Conservation (phyloP, 2,113 vertebrate species). For the Dryoscopus gambensis region DNA sequence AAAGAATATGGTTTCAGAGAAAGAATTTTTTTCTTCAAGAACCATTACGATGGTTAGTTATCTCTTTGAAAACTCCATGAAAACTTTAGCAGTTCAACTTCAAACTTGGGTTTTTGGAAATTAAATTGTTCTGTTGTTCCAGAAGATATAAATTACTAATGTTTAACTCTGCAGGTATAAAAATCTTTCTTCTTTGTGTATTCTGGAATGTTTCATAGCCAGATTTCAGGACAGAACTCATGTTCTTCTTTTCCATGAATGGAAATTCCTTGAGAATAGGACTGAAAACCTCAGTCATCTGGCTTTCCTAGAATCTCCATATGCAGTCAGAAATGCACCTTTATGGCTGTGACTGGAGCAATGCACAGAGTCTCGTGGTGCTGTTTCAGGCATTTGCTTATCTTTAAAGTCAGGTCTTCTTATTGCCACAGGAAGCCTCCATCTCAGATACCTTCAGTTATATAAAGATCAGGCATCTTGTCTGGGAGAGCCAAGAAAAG, state of each 20-base stretch:
- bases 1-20: neutral
- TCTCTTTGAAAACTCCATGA: neutral
- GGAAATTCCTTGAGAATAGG: neutral
- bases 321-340: neutral
- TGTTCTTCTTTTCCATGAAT: neutral
- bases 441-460: neutral
- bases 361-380: neutral
- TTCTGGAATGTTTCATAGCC: neutral
- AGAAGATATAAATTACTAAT: neutral
- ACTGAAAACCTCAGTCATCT: neutral
- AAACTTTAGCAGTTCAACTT: neutral
- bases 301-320: neutral
- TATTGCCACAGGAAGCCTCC: neutral
- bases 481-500: neutral
- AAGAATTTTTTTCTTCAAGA: neutral
- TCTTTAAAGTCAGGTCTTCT: neutral
- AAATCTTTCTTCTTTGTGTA: neutral
- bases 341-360: accelerated
- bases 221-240: neutral
- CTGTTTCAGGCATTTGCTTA: neutral
- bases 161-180: neutral
- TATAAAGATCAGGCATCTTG: neutral
- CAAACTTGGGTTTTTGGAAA: neutral
- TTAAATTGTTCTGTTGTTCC: neutral
- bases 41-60: neutral